Base-by-base conservation (phyloP, 2,888 invertebrate genomes). In the Ennomos fuscantarius region DNA sequence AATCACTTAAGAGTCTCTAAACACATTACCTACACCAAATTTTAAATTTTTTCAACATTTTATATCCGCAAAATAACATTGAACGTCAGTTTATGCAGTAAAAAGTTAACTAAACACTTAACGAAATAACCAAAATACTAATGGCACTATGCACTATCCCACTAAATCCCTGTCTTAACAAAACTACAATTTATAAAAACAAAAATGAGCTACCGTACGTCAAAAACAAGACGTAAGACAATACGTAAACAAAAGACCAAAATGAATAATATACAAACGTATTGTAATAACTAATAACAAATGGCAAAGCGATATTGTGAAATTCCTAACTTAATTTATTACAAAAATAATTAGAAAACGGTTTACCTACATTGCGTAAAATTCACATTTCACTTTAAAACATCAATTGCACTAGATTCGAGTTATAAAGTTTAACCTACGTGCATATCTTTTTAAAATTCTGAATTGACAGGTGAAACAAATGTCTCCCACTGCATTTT, bases 321-420 rank as follows among this genome's bases (percentile, higher is more conserved):
- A 73, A 74, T 73, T 59, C 41, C 57, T 74, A 77, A 75, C 73
- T 76, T 78, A 73, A 70, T 80, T 79, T 73, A 57, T 71, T 77
- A 79, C 69, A 68, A 70, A 66, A 75, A 63, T 74, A 71, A 60
- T 68, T 62, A 63, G 53, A 51, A 49, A 67, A 59, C 62, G 50
- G 46, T 70, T 69, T 73, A 90, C 91, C 84, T 90, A 91, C 90
- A 89, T 91, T 80, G 80, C 86, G 82, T 74, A 78, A 79, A 84
- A 84, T 82, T 86, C 88, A 88, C 87, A 87, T 87, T 84, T 86
- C 88, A 89, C 87, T 84, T 74, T 65, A 67, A 72, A 75, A 76
- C 70, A 63, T 74, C 56, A 78, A 77, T 70, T 68, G 76, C 82
- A 83, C 80, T 79, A 64, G 63, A 74, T 66, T 74, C 63, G 67